Percentiles rank a stretch among this genome's conserved stretches.
These are phyloP conservation scores for Parotocinclus haroldoi DNA, from an alignment of 2,797 vertebrate species.

Conservation along the genomic window DNA sequence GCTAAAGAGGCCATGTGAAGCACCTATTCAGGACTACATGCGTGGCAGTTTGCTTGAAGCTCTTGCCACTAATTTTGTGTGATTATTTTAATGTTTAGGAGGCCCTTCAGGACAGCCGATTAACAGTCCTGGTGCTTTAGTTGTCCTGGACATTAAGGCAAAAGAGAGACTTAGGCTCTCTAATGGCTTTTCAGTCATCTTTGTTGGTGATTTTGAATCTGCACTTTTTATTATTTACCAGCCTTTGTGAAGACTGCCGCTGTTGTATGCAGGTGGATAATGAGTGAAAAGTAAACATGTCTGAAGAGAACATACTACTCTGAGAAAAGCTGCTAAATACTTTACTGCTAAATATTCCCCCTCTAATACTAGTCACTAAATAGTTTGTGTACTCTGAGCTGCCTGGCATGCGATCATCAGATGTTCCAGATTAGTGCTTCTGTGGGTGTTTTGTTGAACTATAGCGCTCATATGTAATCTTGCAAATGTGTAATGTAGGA, in stretches of 20 bases:
- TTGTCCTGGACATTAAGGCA: slow-evolving; percentile 36
- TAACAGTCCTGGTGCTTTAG: slow-evolving; percentile 57
- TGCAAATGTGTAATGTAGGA: not conserved
- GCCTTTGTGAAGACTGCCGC: not conserved
- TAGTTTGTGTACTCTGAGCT: too few species aligned
- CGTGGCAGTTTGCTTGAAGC: slow-evolving; percentile 63
- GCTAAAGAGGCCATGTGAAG: slow-evolving; percentile 72
- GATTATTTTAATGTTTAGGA: slow-evolving; percentile 69
- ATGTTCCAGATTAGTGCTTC: not conserved
- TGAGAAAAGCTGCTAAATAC: too few species aligned
- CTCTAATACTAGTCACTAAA: too few species aligned
- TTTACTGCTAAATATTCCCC: too few species aligned
- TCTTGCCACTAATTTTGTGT: slow-evolving; percentile 62
- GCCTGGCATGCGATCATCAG: not conserved
- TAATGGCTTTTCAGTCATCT: slow-evolving; percentile 40
- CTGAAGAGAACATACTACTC: not conserved
- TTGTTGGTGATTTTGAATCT: slow-evolving; percentile 23
- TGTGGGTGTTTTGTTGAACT: not conserved
- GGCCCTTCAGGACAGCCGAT: slow-evolving; percentile 60
- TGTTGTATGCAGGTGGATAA: slow-evolving; percentile 15
- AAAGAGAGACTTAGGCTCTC: slow-evolving; percentile 39
- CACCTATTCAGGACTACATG: slow-evolving; percentile 69
- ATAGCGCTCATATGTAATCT: not conserved
- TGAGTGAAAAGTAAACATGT: slow-evolving; percentile 8
- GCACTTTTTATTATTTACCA: slow-evolving; percentile 34